Evolutionary conservation across 2,797 vertebrate genomes (phyloP), one percentile per base, ranked within the genome.

Genomic region (Trachops cirrhosus): DNA sequence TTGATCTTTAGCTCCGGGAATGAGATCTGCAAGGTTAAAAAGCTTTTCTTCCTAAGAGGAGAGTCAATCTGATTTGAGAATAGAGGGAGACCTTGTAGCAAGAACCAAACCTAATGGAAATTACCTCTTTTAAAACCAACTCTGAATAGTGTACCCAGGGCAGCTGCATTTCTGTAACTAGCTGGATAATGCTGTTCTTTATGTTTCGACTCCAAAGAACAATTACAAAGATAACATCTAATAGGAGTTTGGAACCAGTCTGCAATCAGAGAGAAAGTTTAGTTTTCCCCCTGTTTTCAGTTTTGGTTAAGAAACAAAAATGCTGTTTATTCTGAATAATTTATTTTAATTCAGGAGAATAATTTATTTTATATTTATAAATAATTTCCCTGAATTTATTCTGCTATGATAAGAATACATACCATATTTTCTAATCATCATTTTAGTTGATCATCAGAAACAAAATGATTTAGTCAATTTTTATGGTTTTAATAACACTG

Each of bases 11-110:
- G 96, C 95, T 98, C 39, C 5, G 16, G 59, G 94, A 79, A 97
- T 95, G 92, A 98, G 90, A 97, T 97, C 96, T 84, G 85, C 94
- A 97, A 98, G 96, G 97, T 97, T 98, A 98, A 98, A 98, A 98
- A 96, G 39, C 86, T 97, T 97, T 98, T 26, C 92, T 98, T 97
- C 98, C 87, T 97, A 94, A 97, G 94, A 95, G 41, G 80, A 96
- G 90, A 98, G 97, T 98, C 97, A 97, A 98, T 98, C 94, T 97
- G 96, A 97, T 98, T 96, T 97, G 96, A 98, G 97, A 97, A 97
- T 94, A 98, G 89, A 91, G 82, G 78, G 82, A 98, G 97, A 96
- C 85, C 92, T 97, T 79, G 75, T 95, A 93, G 94, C 95, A 96
- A 95, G 97, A 98, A 85, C 75, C 77, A 93, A 93, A 41, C n/a